These are phyloP conservation scores for Nannoperca obscura DNA, from an alignment of 2,797 vertebrate species.

Conservation along the genomic window DNA sequence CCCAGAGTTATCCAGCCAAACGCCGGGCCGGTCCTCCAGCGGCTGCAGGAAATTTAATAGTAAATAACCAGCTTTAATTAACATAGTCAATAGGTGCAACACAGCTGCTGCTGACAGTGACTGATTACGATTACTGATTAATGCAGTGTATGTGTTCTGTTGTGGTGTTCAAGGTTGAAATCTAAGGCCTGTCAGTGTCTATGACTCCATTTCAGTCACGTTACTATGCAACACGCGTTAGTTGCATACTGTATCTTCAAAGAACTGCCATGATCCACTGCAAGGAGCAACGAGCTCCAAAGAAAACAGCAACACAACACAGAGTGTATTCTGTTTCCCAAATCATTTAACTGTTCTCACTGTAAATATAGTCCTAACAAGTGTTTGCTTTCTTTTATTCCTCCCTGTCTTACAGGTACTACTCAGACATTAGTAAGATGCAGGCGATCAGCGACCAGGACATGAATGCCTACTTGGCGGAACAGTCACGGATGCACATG, in stretches of 20 bases:
- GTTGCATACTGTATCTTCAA: slow-evolving; percentile 11
- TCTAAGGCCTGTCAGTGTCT: slow-evolving; percentile 46
- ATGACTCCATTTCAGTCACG: slow-evolving; percentile 57
- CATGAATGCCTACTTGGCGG: slow-evolving; percentile 98
- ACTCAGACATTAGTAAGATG: slow-evolving; percentile 98
- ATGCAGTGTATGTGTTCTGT: slow-evolving; percentile 34
- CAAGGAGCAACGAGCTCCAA: slow-evolving; percentile 14
- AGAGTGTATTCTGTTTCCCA: slow-evolving; percentile 14
- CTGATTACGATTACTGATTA: slow-evolving; percentile 90
- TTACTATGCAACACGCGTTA: slow-evolving; percentile 37
- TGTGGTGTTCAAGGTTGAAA: slow-evolving; percentile 52
- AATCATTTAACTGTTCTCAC: not conserved
- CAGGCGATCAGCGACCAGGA: slow-evolving; percentile 99
- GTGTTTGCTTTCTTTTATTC: slow-evolving; percentile 17
- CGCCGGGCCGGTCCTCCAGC: slow-evolving; percentile 82
- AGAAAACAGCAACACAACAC: slow-evolving; percentile 10
- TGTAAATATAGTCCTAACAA: slow-evolving; percentile 22
- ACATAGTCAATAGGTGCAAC: slow-evolving; percentile 90
- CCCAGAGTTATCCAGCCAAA: slow-evolving; percentile 70
- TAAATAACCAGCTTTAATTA: slow-evolving; percentile 96
- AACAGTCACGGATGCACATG: slow-evolving; percentile 99
- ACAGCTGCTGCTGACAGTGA: slow-evolving; percentile 96
- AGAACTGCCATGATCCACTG: slow-evolving; percentile 2
- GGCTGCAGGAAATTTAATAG: slow-evolving; percentile 95
- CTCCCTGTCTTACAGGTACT: slow-evolving; percentile 88